These are phyloP conservation scores for Coptodon bakossiorum DNA, from an alignment of 2,113 vertebrate species.

Conservation along the genomic window DNA sequence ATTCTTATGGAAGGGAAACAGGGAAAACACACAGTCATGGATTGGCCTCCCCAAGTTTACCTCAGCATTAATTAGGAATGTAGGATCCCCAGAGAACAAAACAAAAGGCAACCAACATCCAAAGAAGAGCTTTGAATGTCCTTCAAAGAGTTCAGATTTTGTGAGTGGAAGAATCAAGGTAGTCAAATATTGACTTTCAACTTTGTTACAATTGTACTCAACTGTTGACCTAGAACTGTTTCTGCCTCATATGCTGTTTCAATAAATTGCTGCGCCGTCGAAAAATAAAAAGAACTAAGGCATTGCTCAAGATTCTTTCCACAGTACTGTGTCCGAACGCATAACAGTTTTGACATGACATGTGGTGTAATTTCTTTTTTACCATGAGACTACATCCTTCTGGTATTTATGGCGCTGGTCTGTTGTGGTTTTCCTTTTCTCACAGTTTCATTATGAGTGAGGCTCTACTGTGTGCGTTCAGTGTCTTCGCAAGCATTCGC, in stretches of 20 bases:
- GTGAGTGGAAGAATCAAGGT: accelerated
- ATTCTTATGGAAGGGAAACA: neutral
- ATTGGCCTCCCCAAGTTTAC: neutral
- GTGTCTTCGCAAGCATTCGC: accelerated
- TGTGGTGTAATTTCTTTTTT: neutral
- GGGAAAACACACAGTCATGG: neutral
- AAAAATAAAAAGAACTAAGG: neutral
- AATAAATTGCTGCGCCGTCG: neutral
- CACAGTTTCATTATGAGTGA: neutral
- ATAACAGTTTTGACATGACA: neutral
- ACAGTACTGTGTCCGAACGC: accelerated
- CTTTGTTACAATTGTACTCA: neutral
- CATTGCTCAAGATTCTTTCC: neutral
- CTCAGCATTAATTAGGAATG: neutral
- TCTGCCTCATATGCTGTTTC: neutral
- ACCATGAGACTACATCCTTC: neutral
- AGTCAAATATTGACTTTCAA: neutral
- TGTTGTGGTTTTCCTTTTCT: neutral
- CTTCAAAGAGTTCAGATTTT: neutral
- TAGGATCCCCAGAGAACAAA: neutral
- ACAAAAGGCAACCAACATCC: neutral
- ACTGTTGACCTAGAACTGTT: neutral
- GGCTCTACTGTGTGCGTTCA: neutral
- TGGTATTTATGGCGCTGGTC: neutral
- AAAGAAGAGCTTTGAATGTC: neutral